Evolutionary conservation across 1,140 invertebrate genomes (phyloP).

Genomic region (Drosophila ambigua): DNA sequence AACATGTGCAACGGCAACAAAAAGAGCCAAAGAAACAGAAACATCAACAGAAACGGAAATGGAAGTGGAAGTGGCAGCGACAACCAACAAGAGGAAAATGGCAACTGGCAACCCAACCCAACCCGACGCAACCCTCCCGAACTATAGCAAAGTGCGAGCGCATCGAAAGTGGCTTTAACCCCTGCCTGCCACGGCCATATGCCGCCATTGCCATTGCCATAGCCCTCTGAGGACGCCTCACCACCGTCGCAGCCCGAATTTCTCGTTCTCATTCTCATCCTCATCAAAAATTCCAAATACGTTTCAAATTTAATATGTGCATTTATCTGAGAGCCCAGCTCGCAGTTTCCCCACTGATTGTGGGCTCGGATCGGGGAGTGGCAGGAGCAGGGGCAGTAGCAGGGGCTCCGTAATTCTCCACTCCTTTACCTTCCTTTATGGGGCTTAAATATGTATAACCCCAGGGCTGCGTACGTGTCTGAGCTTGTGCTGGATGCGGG

Average conservation of each 20-base stretch:
- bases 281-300: conserved; percentile 82
- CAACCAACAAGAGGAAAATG: conserved; percentile 15
- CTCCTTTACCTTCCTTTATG: conserved; percentile 76
- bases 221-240: too few relatives aligned
- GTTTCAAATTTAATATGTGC: conserved; percentile 83
- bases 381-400: conserved; percentile 9
- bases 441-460: conserved; percentile 82
- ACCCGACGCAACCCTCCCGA: neutral
- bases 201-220: conserved; percentile 9
- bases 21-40: too few relatives aligned
- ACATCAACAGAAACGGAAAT: neutral
- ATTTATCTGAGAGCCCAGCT: conserved; percentile 59
- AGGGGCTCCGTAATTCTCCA: conserved; percentile 27
- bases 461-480: conserved; percentile 61
- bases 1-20: conserved; percentile 53
- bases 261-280: conserved; percentile 11
- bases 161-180: conserved; percentile 66
- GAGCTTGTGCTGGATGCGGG: conserved; percentile 22
- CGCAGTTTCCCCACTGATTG: conserved; percentile 59
- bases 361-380: neutral
- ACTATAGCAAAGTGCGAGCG: conserved; percentile 37
- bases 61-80: conserved; percentile 44
- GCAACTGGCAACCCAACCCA: neutral
- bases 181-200: conserved; percentile 46
- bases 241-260: too few relatives aligned